Evolutionary conservation across 2,113 vertebrate genomes (phyloP), one percentile per base, ranked within the genome.

Genomic region (Gymnarchus niloticus): DNA sequence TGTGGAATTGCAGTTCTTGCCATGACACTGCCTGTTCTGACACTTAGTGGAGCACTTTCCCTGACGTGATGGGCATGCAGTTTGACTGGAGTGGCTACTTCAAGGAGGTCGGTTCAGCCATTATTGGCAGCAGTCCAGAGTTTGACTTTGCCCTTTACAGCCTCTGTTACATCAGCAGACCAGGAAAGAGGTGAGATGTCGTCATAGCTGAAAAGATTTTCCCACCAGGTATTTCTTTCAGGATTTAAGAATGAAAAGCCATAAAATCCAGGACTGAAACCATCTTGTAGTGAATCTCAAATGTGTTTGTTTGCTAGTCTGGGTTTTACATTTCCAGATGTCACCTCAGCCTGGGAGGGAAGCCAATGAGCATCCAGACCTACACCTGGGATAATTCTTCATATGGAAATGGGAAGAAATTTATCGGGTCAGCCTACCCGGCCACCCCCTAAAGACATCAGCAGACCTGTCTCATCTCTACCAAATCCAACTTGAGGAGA

Each of bases 71-170:
- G 88, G 97, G 96, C 1, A 93, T 97, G 92, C 97, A 99, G 94
- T 99, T 99, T 90, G 92, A 83, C 56, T 99, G 98, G 97, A 96
- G 97, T 0, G 96, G 97, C 3, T 98, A 95, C 90, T 96, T 90
- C 88, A 99, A 99, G 87, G 93, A 97, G 91, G 95, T 99, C 6
- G 97, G 97, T 1, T 95, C 97, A 0, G 93, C 95, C 0, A 92
- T 99, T 91, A 96, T 99, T 0, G 97, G 98, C 91, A 94, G 87
- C 92, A 99, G 98, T 90, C 98, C 98, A 0, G 98, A 99, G 87
- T 98, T 98, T 6, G 98, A 99, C 86, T 94, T 99, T 8, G 96
- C 95, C 0, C 83, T 98, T 2, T 99, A 97, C 90, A 94, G 95
- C 0, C 88, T 99, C 77, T 99, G 97, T 92, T 99, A 97, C 93